Conservation (phyloP, 2,113 vertebrate genomes). For the Uria aalge region DNA sequence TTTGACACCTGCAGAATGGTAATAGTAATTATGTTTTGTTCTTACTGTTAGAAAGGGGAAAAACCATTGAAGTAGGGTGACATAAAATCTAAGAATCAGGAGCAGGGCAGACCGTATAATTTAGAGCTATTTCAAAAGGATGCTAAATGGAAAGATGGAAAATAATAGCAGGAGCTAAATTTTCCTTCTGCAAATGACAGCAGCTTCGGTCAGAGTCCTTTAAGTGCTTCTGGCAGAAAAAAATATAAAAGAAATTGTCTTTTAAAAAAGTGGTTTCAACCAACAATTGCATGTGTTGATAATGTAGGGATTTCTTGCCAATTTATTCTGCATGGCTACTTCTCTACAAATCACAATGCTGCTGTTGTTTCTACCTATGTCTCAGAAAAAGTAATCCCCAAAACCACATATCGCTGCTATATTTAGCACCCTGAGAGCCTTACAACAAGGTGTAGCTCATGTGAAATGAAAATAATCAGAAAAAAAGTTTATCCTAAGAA, state of each 20-base stretch:
- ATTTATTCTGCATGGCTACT: neutral
- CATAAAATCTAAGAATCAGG: slow-evolving; percentile 53
- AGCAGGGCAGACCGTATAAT: slow-evolving; percentile 41
- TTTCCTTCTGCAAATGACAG: slow-evolving; percentile 57
- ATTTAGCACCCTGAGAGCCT: neutral
- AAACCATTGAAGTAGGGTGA: slow-evolving; percentile 11
- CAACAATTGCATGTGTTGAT: slow-evolving; percentile 29
- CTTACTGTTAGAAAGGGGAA: neutral
- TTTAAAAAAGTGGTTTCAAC: slow-evolving; percentile 2
- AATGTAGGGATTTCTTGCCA: slow-evolving; percentile 45
- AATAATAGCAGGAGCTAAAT: slow-evolving; percentile 64
- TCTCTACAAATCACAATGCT: neutral
- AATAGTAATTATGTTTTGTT: slow-evolving; percentile 57
- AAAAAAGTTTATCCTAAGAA: neutral
- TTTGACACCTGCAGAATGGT: slow-evolving; percentile 37
- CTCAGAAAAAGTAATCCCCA: neutral
- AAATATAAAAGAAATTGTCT: slow-evolving; percentile 17
- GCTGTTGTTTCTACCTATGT: neutral
- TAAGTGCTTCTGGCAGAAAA: slow-evolving; percentile 49
- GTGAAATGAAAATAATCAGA: neutral
- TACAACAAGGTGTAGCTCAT: neutral
- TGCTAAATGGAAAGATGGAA: slow-evolving; percentile 53
- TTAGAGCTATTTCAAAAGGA: slow-evolving; percentile 49
- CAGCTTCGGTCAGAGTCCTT: slow-evolving; percentile 39
- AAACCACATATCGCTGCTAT: neutral